These are phyloP conservation scores for Scaptomyza caliginosa DNA, from an alignment of 2,888 invertebrate genomes.

Conservation along the genomic window DNA sequence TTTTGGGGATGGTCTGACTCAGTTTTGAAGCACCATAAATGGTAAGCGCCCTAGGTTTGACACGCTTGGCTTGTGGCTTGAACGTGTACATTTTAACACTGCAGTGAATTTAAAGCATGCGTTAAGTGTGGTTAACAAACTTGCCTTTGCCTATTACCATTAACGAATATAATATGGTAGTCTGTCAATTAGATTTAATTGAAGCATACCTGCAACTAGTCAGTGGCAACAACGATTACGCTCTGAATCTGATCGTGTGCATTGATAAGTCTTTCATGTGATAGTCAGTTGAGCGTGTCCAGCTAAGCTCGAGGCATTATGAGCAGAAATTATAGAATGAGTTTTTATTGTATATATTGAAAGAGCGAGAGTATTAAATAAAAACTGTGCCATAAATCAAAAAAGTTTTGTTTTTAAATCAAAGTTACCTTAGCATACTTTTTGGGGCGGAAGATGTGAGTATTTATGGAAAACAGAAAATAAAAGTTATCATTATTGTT, in stretches of 20 bases:
- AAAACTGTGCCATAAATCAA: neutral
- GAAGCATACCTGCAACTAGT: constrained; percentile 2
- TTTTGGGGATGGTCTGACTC: constrained; percentile 19
- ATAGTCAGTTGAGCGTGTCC: constrained; percentile 50
- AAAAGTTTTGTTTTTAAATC: too few species aligned
- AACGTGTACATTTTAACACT: constrained; percentile 11
- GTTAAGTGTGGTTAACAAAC: constrained; percentile 72
- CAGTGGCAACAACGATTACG: constrained; percentile 29
- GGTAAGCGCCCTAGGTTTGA: constrained; percentile 72
- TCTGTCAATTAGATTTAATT: constrained; percentile 17
- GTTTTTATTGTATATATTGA: neutral
- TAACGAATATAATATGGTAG: constrained; percentile 31
- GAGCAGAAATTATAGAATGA: neutral
- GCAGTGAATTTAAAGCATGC: constrained; percentile 48
- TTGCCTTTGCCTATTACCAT: constrained; percentile 41
- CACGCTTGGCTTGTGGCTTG: constrained; percentile 71
- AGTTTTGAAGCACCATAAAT: constrained; percentile 57
- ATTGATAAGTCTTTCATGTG: constrained; percentile 44
- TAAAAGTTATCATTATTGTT: too few species aligned
- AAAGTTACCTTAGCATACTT: constrained; percentile 68
- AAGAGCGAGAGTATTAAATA: neutral
- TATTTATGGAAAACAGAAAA: too few species aligned
- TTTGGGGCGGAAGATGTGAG: constrained; percentile 47
- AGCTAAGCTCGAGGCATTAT: constrained; percentile 1
- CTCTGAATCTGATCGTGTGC: constrained; percentile 38